Conservation (phyloP, 92 coral and sea anemone species). For the Heliopora coerulea region DNA sequence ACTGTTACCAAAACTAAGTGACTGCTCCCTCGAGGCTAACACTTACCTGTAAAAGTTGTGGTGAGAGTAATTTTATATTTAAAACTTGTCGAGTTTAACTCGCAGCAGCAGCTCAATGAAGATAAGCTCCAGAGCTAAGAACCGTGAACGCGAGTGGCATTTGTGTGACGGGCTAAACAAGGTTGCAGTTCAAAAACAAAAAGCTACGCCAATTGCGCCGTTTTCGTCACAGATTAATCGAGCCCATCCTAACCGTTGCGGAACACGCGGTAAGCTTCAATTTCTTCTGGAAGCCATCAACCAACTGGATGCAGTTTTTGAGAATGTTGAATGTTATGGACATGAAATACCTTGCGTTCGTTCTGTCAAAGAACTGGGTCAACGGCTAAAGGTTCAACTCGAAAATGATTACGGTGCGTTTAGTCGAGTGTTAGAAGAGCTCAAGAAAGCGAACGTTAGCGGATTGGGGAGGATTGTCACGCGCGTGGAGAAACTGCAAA, state of each 20-base stretch:
- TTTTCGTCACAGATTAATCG: not conserved
- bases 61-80: no score
- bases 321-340: slow-evolving; percentile 82
- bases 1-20: no score
- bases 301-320: slow-evolving; percentile 54
- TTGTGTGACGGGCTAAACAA: not conserved
- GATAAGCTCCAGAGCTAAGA: slow-evolving; percentile 21
- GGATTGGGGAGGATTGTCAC: slow-evolving; percentile 64
- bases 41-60: no score
- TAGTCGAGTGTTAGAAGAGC: slow-evolving; percentile 73
- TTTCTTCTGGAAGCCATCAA: slow-evolving; percentile 15
- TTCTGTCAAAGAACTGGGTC: slow-evolving; percentile 86
- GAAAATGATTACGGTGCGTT: slow-evolving; percentile 75
- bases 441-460: slow-evolving; percentile 54
- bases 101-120: slow-evolving; percentile 21
- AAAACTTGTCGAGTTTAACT: no score
- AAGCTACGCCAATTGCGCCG: not conserved
- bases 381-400: slow-evolving; percentile 71
- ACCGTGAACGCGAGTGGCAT: not conserved
- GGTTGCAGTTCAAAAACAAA: not conserved
- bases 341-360: slow-evolving; percentile 92
- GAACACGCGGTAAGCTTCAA: slow-evolving; percentile 21
- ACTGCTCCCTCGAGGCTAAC: no score
- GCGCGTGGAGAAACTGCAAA: slow-evolving; percentile 60
- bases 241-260: not conserved